Evolutionary conservation across 2,888 invertebrate species (phyloP).

Genomic region (Lordiphosa fenestrarum): DNA sequence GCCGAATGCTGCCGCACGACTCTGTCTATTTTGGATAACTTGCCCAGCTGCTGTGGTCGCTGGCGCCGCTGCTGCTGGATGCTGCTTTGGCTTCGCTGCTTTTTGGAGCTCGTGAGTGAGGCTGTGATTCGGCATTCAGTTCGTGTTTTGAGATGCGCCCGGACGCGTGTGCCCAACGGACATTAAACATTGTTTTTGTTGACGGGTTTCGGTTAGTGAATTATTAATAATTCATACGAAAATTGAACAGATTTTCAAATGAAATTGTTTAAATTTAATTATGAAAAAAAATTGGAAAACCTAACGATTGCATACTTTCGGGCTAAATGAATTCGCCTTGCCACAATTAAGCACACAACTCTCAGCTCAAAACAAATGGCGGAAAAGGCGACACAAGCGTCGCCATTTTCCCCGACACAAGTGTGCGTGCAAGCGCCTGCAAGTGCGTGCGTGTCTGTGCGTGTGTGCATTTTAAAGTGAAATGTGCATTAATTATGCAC

Average conservation of each 20-base stretch:
- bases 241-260: not conserved
- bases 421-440: constrained; percentile 12
- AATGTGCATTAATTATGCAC: constrained; percentile 74
- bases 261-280: not conserved
- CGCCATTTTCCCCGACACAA: constrained; percentile 47
- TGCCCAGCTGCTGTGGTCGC: constrained; percentile 42
- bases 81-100: constrained; percentile 25
- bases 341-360: constrained; percentile 77
- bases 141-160: constrained; percentile 78
- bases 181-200: constrained; percentile 23
- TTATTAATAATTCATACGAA: constrained; percentile 18
- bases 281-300: not conserved
- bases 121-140: constrained; percentile 64
- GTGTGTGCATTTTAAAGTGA: constrained; percentile 68
- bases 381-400: constrained; percentile 42
- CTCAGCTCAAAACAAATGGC: constrained; percentile 64
- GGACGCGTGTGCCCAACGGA: constrained; percentile 70
- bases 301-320: constrained; percentile 10
- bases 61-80: constrained; percentile 42
- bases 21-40: constrained; percentile 54
- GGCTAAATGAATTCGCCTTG: constrained; percentile 66
- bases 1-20: constrained; percentile 26
- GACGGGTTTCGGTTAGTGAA: constrained; percentile 41
- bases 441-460: constrained; percentile 16
- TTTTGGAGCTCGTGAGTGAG: constrained; percentile 2